These are phyloP conservation scores for Paraplagusia blochii DNA, from an alignment of 2,113 vertebrate genomes.

Conservation along the genomic window DNA sequence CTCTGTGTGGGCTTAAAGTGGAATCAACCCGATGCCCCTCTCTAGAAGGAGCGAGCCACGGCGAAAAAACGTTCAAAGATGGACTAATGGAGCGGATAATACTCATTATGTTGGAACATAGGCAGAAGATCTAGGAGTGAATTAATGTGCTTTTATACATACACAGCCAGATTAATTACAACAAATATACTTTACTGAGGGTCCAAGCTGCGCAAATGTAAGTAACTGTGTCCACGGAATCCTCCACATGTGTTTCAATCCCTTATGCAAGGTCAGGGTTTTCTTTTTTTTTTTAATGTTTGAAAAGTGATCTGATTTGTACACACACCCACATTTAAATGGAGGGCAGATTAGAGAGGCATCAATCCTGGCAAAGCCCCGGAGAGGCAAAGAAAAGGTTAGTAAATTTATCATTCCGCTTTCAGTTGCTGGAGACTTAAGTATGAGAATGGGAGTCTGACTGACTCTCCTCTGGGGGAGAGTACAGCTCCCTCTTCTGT, in stretches of 20 bases:
- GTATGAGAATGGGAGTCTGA: constrained; percentile 64
- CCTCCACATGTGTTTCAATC: constrained; percentile 11
- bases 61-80: constrained; percentile 53
- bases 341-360: constrained; percentile 70
- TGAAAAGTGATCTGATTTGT: constrained; percentile 69
- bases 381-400: constrained; percentile 74
- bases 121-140: constrained; percentile 23
- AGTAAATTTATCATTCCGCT: constrained; percentile 76
- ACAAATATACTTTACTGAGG: constrained; percentile 1
- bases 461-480: constrained; percentile 58
- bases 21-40: constrained; percentile 51
- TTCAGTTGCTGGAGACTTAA: constrained; percentile 68
- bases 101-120: constrained; percentile 37
- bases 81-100: constrained; percentile 56
- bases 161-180: constrained; percentile 9
- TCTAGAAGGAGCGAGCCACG: constrained; percentile 24
- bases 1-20: constrained; percentile 65
- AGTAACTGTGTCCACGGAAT: constrained; percentile 44
- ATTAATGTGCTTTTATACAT: constrained; percentile 30
- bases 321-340: constrained; percentile 71
- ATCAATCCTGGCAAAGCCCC: constrained; percentile 71
- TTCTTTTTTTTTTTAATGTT: constrained; percentile 56
- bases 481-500: constrained; percentile 53
- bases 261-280: constrained; percentile 38
- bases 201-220: constrained; percentile 21